Conservation (phyloP, 1,140 invertebrate species). For the Teleopsis dalmanni region DNA sequence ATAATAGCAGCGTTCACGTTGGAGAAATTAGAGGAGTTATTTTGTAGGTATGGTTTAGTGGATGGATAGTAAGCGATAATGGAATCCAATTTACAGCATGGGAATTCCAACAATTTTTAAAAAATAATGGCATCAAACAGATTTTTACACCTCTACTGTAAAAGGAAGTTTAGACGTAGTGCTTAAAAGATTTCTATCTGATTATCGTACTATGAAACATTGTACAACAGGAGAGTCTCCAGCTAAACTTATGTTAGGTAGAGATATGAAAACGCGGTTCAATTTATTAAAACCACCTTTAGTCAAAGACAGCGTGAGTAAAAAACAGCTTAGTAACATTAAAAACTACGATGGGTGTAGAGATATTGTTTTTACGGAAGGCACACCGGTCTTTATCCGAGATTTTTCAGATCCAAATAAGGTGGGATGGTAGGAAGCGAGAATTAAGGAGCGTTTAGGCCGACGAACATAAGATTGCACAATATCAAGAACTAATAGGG, state of each 20-base stretch:
- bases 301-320: background rate
- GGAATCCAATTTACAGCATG: constrained; percentile 3
- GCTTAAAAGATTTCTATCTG: constrained; percentile 5
- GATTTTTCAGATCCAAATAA: constrained; percentile 2
- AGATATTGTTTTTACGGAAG: constrained; percentile 2
- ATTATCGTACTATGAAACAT: constrained; percentile 9
- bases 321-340: constrained; percentile 4
- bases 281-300: constrained; percentile 6
- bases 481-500: background rate
- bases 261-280: constrained; percentile 15
- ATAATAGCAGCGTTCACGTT: too few relatives aligned
- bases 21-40: too few relatives aligned
- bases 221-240: constrained; percentile 6
- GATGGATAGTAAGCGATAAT: constrained; percentile 1
- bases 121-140: constrained; percentile 2
- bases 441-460: constrained; percentile 2
- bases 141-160: background rate
- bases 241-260: constrained; percentile 5
- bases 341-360: constrained; percentile 4
- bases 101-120: constrained; percentile 2
- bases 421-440: background rate
- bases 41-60: too few relatives aligned
- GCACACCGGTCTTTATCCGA: constrained; percentile 5
- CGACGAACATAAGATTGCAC: constrained; percentile 5
- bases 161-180: constrained; percentile 3